A percentile compares a stretch with the other conserved stretches of the same genome.
These are phyloP conservation scores for Oscheius sp. DNA, from an alignment of 2,888 invertebrate species.

Conservation along the genomic window DNA sequence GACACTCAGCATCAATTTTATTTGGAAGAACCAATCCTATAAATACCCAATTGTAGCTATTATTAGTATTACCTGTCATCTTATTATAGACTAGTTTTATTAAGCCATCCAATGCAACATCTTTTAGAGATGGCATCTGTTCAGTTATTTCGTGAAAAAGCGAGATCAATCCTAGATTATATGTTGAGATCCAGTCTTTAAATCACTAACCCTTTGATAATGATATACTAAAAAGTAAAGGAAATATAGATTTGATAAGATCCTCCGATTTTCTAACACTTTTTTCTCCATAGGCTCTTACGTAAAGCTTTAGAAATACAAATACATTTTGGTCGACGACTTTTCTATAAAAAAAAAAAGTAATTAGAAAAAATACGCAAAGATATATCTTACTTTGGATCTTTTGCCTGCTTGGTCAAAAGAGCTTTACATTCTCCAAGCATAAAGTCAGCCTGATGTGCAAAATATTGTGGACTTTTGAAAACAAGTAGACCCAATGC, in stretches of 20 bases:
- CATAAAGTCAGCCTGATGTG: constrained; percentile 2
- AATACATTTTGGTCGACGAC: constrained; percentile 86
- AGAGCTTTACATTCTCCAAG: not conserved
- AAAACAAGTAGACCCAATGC: constrained; percentile 48
- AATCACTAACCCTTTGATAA: constrained; percentile 72
- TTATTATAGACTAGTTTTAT: constrained; percentile 84
- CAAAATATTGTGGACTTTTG: constrained; percentile 37
- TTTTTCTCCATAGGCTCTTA: constrained; percentile 83
- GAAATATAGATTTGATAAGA: constrained; percentile 75
- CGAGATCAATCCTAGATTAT: constrained; percentile 81
- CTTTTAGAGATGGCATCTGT: constrained; percentile 85
- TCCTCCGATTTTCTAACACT: not conserved
- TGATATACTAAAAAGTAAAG: constrained; percentile 90
- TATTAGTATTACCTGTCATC: constrained; percentile 39
- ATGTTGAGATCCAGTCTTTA: not conserved
- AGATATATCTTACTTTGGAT: not conserved
- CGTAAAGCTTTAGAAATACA: constrained; percentile 88
- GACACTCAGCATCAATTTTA: constrained; percentile 58
- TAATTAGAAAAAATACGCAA: too few relatives aligned
- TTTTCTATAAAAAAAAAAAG: too few relatives aligned
- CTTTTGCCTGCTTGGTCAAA: not conserved
- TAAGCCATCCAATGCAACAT: constrained; percentile 90
- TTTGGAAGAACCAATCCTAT: constrained; percentile 47
- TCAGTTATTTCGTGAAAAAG: constrained; percentile 88
- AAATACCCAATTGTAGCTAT: not conserved